Evolutionary conservation across 2,797 vertebrate species (phyloP).

Genomic region (Sphaeramia orbicularis): DNA sequence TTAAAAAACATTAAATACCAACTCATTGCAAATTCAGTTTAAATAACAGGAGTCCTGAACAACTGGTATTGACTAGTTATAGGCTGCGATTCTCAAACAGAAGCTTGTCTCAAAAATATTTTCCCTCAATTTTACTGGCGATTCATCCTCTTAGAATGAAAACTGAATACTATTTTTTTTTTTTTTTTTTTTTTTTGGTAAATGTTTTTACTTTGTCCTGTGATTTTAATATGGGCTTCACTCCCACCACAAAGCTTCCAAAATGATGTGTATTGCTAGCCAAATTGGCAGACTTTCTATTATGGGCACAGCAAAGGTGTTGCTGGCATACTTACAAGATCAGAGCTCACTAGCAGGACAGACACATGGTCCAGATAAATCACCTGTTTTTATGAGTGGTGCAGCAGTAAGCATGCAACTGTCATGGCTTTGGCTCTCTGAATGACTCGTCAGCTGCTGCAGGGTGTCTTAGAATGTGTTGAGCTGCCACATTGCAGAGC

Average conservation of each 20-base stretch:
- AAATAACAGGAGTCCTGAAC: background rate
- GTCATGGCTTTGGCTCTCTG: slow-evolving; percentile 33
- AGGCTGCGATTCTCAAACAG: no score
- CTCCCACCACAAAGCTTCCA: slow-evolving; percentile 48
- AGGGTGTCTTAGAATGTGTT: slow-evolving; percentile 51
- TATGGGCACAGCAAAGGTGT: slow-evolving; percentile 60
- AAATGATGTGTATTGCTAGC: slow-evolving; percentile 56
- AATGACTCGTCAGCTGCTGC: slow-evolving; percentile 75
- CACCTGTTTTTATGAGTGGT: slow-evolving; percentile 69
- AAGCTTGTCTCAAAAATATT: no score
- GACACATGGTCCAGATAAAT: slow-evolving; percentile 78
- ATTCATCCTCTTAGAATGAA: no score
- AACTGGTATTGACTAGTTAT: no score
- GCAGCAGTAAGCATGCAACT: slow-evolving; percentile 68
- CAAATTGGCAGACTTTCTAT: slow-evolving; percentile 66
- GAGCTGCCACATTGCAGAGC: slow-evolving; percentile 57
- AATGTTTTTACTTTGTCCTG: slow-evolving; percentile 33
- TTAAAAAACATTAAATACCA: background rate
- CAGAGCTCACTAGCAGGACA: slow-evolving; percentile 62
- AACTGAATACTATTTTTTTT: no score
- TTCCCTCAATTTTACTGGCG: no score
- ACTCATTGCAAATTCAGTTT: background rate
- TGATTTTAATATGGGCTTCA: slow-evolving; percentile 38
- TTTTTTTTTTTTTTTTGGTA: no score
- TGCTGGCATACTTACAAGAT: slow-evolving; percentile 65